Conservation (phyloP, 2,113 vertebrate genomes). For the Paraplagusia blochii region DNA sequence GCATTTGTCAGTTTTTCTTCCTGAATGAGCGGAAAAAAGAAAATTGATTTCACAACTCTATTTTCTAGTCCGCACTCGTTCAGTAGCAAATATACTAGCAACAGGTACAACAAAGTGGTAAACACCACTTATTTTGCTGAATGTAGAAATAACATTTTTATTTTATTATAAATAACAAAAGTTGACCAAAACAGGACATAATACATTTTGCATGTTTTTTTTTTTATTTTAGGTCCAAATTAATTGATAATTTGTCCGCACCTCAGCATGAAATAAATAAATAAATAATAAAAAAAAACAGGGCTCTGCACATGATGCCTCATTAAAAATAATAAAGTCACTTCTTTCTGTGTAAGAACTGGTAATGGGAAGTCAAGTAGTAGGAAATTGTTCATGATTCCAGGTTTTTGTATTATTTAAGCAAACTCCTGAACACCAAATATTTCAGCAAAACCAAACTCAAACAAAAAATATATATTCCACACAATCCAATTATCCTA, state of each 20-base stretch:
- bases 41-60: background rate
- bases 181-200: no score
- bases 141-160: background rate
- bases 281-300: constrained; percentile 23
- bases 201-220: no score
- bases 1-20: constrained; percentile 4
- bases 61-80: constrained; percentile 8
- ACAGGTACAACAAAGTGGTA: background rate
- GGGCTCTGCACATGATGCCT: constrained; percentile 14
- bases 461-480: no score
- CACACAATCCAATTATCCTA: no score
- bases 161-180: background rate
- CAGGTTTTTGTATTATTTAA: background rate
- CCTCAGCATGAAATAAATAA: no score
- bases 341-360: constrained; percentile 2
- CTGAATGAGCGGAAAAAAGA: constrained; percentile 5
- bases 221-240: background rate
- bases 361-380: background rate
- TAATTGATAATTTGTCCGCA: no score
- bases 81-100: background rate
- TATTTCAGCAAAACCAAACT: no score
- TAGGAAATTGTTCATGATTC: constrained; percentile 9
- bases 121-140: background rate
- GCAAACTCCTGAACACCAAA: no score
- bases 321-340: constrained; percentile 1